Percentiles rank a stretch among this genome's conserved stretches.
phyloP scores from a whole-genome alignment of 2,797 vertebrate species.

The Hippoglossus hippoglossus region DNA sequence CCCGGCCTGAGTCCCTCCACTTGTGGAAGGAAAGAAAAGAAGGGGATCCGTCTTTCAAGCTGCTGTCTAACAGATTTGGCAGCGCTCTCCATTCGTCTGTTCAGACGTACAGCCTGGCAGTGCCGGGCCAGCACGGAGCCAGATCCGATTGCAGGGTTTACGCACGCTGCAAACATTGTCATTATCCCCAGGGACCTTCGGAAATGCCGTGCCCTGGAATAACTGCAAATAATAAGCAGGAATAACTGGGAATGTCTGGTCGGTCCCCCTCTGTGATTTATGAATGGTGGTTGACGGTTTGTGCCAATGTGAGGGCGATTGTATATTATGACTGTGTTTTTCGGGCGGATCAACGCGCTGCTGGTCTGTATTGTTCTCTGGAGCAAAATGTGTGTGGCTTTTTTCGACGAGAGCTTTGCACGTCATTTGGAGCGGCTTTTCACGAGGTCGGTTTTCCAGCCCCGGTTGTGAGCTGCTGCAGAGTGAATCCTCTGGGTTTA shows the following conservation, averaged over 20 bases:
- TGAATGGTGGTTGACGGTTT: slow-evolving; percentile 62
- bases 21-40: slow-evolving; percentile 46
- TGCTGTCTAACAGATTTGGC: slow-evolving; percentile 67
- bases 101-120: slow-evolving; percentile 49
- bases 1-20: slow-evolving; percentile 24
- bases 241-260: slow-evolving; percentile 65
- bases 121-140: slow-evolving; percentile 55
- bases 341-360: slow-evolving; percentile 45
- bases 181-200: slow-evolving; percentile 65
- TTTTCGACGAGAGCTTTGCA: slow-evolving; percentile 54
- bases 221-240: slow-evolving; percentile 64
- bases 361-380: slow-evolving; percentile 24
- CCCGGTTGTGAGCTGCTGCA: slow-evolving; percentile 5
- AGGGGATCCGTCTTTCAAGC: slow-evolving; percentile 40
- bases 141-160: slow-evolving; percentile 75
- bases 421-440: slow-evolving; percentile 47
- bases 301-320: slow-evolving; percentile 49
- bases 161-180: slow-evolving; percentile 68
- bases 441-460: slow-evolving; percentile 39
- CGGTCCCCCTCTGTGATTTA: slow-evolving; percentile 66
- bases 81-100: slow-evolving; percentile 38
- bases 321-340: slow-evolving; percentile 51
- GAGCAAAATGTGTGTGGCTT: slow-evolving; percentile 26
- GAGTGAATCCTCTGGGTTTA: slow-evolving; percentile 63
- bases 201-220: slow-evolving; percentile 58